Percentiles rank a stretch among this genome's conserved stretches.
Conservation (phyloP, 1,140 invertebrate species). For the Drosophila cardini region DNA sequence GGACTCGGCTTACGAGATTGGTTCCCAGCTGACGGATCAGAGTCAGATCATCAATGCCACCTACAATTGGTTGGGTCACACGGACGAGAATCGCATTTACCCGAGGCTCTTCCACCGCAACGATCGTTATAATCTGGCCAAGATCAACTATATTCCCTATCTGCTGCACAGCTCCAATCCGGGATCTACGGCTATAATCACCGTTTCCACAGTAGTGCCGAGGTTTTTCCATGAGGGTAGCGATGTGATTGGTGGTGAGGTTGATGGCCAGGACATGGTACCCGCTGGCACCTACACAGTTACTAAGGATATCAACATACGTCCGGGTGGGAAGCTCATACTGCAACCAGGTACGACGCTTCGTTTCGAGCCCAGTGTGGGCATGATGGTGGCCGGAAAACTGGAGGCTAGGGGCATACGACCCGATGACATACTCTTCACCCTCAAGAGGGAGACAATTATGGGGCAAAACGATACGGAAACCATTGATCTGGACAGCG, state of each 20-base stretch:
- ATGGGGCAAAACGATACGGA: constrained; percentile 87
- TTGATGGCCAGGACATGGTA: constrained; percentile 93
- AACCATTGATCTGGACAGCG: constrained; percentile 77
- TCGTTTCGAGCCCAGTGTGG: constrained; percentile 94
- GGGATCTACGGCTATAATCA: constrained; percentile 87
- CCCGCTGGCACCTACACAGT: constrained; percentile 93
- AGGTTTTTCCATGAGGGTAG: constrained; percentile 89
- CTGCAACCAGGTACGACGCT: constrained; percentile 94
- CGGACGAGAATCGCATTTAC: constrained; percentile 91
- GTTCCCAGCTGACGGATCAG: constrained; percentile 97
- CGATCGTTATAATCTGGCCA: constrained; percentile 96
- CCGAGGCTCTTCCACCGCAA: constrained; percentile 94
- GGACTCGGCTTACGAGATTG: constrained; percentile 95
- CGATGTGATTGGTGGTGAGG: constrained; percentile 93
- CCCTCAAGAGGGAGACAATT: constrained; percentile 90
- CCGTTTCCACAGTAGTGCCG: constrained; percentile 90
- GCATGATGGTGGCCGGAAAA: constrained; percentile 98
- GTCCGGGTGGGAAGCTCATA: constrained; percentile 94
- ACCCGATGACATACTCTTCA: constrained; percentile 91
- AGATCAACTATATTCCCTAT: constrained; percentile 94
- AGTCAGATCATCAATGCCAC: constrained; percentile 97
- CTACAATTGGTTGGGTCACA: constrained; percentile 96
- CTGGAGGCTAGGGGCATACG: constrained; percentile 92
- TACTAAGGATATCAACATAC: constrained; percentile 95
- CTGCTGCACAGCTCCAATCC: constrained; percentile 93